Conservation (phyloP, 1,140 invertebrate species). For the Penaeus indicus region DNA sequence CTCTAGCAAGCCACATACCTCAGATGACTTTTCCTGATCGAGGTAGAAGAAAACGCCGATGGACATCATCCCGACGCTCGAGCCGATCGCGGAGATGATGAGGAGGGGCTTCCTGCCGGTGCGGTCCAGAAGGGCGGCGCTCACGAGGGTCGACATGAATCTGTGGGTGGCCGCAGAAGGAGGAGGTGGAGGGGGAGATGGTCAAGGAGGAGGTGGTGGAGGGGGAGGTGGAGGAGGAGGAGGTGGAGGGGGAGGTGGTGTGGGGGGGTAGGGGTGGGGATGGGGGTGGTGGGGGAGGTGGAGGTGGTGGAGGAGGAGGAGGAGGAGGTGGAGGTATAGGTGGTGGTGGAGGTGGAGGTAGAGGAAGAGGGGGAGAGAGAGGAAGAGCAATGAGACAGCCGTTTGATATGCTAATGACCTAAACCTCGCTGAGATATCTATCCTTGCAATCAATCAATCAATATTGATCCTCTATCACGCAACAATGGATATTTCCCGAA, state of each 20-base stretch:
- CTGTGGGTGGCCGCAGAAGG: constrained; percentile 13
- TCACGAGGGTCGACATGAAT: constrained; percentile 71
- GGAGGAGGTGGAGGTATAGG: not conserved
- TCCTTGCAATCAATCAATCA: too few species aligned
- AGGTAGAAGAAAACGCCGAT: constrained; percentile 85
- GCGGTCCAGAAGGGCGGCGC: constrained; percentile 69
- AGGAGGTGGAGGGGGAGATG: not conserved
- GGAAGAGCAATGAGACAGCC: not conserved
- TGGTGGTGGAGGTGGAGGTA: not conserved
- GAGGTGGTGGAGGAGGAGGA: not conserved
- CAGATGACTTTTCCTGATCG: constrained; percentile 69
- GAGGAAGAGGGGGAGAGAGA: not conserved
- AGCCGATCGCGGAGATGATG: constrained; percentile 71
- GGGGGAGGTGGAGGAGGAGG: not conserved
- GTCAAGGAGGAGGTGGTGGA: not conserved
- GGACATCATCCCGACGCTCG: constrained; percentile 78
- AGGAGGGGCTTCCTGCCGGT: constrained; percentile 69
- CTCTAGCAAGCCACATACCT: constrained; percentile 15
- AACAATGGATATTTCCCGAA: too few species aligned
- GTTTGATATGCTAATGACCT: too few species aligned
- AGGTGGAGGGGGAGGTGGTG: not conserved
- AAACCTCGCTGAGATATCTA: too few species aligned
- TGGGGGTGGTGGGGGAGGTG: not conserved
- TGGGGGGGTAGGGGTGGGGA: too few species aligned
- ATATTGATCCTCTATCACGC: too few species aligned